Evolutionary conservation across 2,797 vertebrate genomes (phyloP).

Genomic region (Lateolabrax maculatus): DNA sequence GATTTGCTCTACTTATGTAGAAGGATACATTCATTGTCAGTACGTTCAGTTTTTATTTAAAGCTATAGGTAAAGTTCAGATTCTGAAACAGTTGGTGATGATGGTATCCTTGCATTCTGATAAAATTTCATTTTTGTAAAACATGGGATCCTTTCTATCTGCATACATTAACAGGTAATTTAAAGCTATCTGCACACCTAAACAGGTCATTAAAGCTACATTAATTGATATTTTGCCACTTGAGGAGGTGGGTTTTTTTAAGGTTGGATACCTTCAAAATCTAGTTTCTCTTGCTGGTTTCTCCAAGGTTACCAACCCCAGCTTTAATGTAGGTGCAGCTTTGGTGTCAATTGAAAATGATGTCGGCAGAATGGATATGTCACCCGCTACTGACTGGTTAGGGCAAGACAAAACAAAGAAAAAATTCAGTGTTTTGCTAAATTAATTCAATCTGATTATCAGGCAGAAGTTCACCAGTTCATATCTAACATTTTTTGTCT

Average conservation of each 20-base stretch:
- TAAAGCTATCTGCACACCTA: no score
- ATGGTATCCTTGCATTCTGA: neutral
- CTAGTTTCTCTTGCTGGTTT: no score
- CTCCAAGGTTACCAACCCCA: no score
- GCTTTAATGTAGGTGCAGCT: no score
- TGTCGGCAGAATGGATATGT: no score
- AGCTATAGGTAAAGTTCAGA: neutral
- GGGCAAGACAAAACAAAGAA: no score
- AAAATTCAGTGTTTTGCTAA: neutral
- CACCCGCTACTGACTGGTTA: no score
- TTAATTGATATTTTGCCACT: neutral
- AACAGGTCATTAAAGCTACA: neutral
- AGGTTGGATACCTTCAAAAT: no score
- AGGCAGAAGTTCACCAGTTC: neutral
- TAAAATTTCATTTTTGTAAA: neutral
- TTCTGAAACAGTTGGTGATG: neutral
- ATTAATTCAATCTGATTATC: neutral
- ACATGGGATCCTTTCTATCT: neutral
- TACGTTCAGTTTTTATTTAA: neutral
- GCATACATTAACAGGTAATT: no score
- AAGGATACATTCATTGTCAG: neutral
- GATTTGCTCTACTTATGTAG: neutral
- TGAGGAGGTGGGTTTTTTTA: no score
- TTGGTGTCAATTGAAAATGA: neutral
- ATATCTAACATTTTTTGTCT: no score